Conservation (phyloP, 2,113 vertebrate genomes). For the Progne subis region DNA sequence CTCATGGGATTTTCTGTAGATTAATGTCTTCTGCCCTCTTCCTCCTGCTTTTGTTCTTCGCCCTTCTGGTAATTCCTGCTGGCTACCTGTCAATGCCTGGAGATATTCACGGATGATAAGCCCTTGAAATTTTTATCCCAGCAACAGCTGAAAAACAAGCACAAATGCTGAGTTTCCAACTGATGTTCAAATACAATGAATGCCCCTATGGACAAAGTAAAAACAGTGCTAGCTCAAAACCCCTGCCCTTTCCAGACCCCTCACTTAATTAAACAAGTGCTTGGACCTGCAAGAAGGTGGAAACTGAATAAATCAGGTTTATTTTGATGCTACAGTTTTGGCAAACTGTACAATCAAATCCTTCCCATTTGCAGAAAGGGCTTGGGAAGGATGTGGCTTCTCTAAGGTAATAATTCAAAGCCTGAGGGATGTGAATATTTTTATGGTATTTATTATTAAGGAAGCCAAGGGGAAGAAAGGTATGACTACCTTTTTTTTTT, state of each 20-base stretch:
- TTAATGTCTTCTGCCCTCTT: constrained; percentile 32
- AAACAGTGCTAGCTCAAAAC: neutral
- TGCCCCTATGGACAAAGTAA: neutral
- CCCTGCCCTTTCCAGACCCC: neutral
- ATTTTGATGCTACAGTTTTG: neutral
- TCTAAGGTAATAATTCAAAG: constrained; percentile 26
- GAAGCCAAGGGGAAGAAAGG: neutral
- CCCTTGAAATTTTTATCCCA: neutral
- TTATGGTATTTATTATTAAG: constrained; percentile 34
- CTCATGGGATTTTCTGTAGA: neutral
- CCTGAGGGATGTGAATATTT: constrained; percentile 25
- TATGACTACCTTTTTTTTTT: neutral
- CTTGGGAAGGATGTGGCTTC: neutral
- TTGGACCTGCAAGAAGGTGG: neutral
- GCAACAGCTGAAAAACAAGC: neutral
- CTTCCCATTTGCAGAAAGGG: neutral
- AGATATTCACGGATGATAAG: neutral
- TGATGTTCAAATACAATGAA: neutral
- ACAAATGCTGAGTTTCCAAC: neutral
- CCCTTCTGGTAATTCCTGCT: neutral
- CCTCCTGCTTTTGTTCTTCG: neutral
- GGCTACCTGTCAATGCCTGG: neutral
- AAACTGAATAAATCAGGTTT: neutral
- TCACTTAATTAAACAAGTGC: neutral
- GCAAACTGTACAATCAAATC: constrained; percentile 18